These are phyloP conservation scores for Poecilobothrus nobilitatus DNA, from an alignment of 2,888 invertebrate species.

Conservation along the genomic window DNA sequence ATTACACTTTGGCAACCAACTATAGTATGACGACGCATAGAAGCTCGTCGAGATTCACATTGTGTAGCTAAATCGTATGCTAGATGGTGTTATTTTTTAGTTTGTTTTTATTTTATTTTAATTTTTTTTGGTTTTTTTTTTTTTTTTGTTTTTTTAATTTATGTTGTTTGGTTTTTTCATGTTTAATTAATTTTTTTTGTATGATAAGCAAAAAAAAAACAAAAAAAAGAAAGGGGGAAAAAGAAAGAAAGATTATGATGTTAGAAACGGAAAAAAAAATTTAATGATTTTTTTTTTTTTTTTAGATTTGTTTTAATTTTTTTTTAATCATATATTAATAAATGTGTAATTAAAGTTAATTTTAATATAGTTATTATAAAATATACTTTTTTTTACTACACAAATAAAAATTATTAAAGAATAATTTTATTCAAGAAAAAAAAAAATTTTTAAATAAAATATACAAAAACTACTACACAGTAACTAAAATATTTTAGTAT, in stretches of 20 bases:
- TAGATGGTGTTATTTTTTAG: constrained; percentile 29
- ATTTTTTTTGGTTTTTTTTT: background rate
- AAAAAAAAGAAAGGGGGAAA: background rate
- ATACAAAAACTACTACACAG: too few species aligned
- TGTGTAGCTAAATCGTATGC: constrained; percentile 79
- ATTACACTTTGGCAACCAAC: constrained; percentile 49
- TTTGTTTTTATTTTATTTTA: background rate
- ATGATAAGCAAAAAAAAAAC: background rate
- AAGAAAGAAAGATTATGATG: constrained; percentile 1
- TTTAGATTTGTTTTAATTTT: background rate
- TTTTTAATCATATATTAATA: too few species aligned
- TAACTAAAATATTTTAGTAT: background rate
- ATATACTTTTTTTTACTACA: too few species aligned
- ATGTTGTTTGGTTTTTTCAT: background rate
- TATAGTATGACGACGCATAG: constrained; percentile 59
- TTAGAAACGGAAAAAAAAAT: background rate
- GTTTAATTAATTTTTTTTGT: background rate
- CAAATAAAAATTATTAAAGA: too few species aligned
- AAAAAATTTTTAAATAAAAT: too few species aligned
- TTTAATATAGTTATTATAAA: too few species aligned
- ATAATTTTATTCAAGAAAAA: too few species aligned
- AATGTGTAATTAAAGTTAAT: too few species aligned
- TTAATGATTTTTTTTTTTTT: background rate
- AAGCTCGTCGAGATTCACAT: constrained; percentile 62
- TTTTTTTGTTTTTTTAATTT: background rate